Conservation (phyloP, 2,797 vertebrate species). For the Cottoperca gobio region DNA sequence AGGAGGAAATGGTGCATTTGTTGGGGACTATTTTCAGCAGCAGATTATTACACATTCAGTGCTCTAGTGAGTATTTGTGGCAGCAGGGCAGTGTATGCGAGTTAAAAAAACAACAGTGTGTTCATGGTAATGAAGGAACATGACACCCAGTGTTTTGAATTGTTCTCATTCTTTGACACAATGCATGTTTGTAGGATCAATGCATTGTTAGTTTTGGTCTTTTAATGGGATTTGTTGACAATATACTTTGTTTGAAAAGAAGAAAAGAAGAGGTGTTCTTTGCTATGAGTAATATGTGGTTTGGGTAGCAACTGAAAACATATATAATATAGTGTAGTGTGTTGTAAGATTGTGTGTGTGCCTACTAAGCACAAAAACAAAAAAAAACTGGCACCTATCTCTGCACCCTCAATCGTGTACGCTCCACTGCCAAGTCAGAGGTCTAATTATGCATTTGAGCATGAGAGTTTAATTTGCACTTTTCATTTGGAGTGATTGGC, state of each 20-base stretch:
- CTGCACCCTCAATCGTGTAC: slow-evolving; percentile 58
- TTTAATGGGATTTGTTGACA: background rate
- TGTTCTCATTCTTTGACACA: background rate
- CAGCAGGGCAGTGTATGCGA: background rate
- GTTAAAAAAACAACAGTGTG: background rate
- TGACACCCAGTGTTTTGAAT: too few relatives aligned
- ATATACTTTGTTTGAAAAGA: background rate
- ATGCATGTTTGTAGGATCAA: accelerated
- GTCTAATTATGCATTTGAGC: slow-evolving; percentile 82
- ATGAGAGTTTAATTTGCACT: slow-evolving; percentile 83
- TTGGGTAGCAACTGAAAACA: slow-evolving; percentile 37
- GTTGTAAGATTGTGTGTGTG: slow-evolving; percentile 37
- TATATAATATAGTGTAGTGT: background rate
- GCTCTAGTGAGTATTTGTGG: background rate
- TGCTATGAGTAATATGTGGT: slow-evolving; percentile 7
- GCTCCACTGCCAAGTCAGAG: slow-evolving; percentile 77
- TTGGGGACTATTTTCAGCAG: background rate
- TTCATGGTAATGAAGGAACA: background rate
- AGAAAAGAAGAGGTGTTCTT: background rate
- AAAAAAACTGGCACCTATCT: slow-evolving; percentile 57
- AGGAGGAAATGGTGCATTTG: background rate
- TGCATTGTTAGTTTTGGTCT: background rate
- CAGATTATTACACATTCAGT: background rate
- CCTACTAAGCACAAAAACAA: slow-evolving; percentile 17
- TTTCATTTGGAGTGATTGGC: slow-evolving; percentile 81